Evolutionary conservation across 2,797 vertebrate genomes (phyloP).

Genomic region (Pseudotriccus pelzelni): DNA sequence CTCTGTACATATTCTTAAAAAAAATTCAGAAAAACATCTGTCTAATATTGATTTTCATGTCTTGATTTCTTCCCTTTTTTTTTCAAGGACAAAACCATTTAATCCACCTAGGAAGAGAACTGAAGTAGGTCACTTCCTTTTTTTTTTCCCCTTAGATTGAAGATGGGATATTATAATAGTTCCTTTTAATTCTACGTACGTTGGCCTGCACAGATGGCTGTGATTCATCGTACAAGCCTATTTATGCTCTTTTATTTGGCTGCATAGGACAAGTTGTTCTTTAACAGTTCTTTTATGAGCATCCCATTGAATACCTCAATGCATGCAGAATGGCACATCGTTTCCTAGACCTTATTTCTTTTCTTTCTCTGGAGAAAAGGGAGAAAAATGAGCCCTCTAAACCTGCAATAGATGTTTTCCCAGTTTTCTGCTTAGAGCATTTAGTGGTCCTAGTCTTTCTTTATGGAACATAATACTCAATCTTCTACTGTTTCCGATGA

Average conservation of each 20-base stretch:
- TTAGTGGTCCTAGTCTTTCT: background rate
- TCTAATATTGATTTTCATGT: background rate
- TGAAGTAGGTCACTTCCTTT: background rate
- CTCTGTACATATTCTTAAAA: background rate
- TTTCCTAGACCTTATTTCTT: background rate
- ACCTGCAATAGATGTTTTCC: background rate
- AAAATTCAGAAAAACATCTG: background rate
- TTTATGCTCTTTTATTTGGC: conserved; percentile 34
- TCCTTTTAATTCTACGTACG: background rate
- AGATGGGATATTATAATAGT: background rate
- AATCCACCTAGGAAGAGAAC: background rate
- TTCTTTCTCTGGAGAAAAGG: background rate
- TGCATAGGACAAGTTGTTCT: conserved; percentile 6
- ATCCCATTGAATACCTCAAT: background rate
- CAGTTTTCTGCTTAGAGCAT: background rate
- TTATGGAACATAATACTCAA: background rate
- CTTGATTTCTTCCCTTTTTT: background rate
- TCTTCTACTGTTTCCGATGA: background rate
- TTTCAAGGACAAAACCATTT: background rate
- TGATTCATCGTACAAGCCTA: conserved; percentile 1
- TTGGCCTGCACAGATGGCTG: background rate
- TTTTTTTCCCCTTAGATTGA: background rate
- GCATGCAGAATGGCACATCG: background rate
- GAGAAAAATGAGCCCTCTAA: background rate
- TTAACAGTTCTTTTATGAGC: background rate